A percentile compares a stretch with the other conserved stretches of the same genome.
Conservation (phyloP, 1,140 invertebrate species). For the Cepaea nemoralis region DNA sequence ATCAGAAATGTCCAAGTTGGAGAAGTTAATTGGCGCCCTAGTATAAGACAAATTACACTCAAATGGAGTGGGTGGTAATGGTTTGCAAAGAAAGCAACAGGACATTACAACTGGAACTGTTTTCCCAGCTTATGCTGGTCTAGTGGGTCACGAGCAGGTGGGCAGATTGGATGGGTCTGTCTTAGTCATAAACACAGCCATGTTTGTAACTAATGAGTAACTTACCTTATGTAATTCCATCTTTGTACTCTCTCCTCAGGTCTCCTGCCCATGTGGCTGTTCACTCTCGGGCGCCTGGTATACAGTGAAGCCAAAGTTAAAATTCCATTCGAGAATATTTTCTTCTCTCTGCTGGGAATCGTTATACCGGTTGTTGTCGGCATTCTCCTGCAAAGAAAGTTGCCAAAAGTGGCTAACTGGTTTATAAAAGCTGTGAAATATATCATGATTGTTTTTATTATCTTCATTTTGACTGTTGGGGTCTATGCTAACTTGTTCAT, state of each 20-base stretch:
- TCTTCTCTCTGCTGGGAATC: conserved; percentile 82
- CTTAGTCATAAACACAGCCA: no score
- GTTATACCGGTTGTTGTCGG: conserved; percentile 88
- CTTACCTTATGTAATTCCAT: no score
- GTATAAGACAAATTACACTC: no score
- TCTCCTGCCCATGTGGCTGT: conserved; percentile 94
- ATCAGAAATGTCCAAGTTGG: no score
- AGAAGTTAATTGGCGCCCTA: no score
- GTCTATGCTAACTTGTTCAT: conserved; percentile 92
- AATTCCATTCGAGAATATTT: conserved; percentile 88
- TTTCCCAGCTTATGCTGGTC: no score
- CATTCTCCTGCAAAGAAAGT: conserved; percentile 74
- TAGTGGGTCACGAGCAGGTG: no score
- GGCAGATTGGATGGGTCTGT: no score
- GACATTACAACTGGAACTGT: no score
- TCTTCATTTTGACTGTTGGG: conserved; percentile 93
- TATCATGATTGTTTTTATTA: conserved; percentile 85
- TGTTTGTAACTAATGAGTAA: no score
- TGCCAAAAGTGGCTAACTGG: conserved; percentile 73
- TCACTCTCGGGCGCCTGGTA: conserved; percentile 87
- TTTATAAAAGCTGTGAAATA: conserved; percentile 72
- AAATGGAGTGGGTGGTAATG: no score
- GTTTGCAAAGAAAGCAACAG: no score
- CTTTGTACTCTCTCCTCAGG: conserved; percentile 74
- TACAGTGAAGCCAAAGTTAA: conserved; percentile 63